Conservation (phyloP, 2,113 vertebrate genomes). For the Trichomycterus rosablanca region DNA sequence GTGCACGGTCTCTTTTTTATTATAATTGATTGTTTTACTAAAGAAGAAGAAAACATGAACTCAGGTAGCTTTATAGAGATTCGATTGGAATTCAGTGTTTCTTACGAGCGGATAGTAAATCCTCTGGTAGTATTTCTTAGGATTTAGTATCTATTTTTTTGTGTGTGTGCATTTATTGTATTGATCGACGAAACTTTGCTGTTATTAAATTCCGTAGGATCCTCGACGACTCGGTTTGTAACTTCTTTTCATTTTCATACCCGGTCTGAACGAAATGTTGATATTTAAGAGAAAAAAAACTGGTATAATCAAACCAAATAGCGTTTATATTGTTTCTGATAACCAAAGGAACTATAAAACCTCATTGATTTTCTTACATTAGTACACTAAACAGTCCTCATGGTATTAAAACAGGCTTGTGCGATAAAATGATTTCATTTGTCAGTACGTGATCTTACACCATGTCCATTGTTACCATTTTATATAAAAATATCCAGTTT, state of each 20-base stretch:
- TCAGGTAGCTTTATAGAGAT: conserved; percentile 81
- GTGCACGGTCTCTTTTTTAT: conserved; percentile 80
- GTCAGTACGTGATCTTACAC: too few relatives aligned
- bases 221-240: conserved; percentile 34
- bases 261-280: too few relatives aligned
- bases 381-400: too few relatives aligned
- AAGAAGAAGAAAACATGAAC: conserved; percentile 60
- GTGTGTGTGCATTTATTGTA: conserved; percentile 46
- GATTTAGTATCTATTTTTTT: conserved; percentile 49
- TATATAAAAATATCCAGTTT: too few relatives aligned
- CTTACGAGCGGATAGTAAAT: conserved; percentile 68
- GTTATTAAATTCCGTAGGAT: conserved; percentile 44
- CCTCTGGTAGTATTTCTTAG: conserved; percentile 53
- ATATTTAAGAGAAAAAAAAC: too few relatives aligned
- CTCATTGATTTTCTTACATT: too few relatives aligned
- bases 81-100: conserved; percentile 71
- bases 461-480: too few relatives aligned
- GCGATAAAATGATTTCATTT: too few relatives aligned
- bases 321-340: too few relatives aligned
- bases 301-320: too few relatives aligned
- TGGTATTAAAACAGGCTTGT: too few relatives aligned
- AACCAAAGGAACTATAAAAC: too few relatives aligned
- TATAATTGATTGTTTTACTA: conserved; percentile 88
- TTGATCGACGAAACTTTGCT: conserved; percentile 42
- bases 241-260: conserved; percentile 23